Evolutionary conservation across 2,888 invertebrate genomes (phyloP).

Genomic region (Nezara viridula): DNA sequence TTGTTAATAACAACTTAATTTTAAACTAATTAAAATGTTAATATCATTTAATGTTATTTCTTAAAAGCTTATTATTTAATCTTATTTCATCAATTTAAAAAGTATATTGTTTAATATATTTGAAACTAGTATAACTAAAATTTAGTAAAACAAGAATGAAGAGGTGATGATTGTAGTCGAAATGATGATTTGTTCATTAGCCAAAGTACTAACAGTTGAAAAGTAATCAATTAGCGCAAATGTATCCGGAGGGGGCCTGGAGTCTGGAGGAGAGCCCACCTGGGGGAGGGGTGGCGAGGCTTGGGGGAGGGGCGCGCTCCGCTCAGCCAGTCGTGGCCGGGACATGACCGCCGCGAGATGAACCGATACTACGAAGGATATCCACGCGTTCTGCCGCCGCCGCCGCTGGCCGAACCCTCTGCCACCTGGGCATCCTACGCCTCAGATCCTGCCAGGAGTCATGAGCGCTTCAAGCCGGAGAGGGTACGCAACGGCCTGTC

Average conservation of each 20-base stretch:
- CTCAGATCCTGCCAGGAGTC: constrained; percentile 70
- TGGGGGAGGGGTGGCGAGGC: constrained; percentile 29
- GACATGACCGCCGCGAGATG: constrained; percentile 63
- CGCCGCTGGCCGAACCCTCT: constrained; percentile 67
- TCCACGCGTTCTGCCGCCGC: constrained; percentile 66
- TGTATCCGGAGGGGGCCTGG: not conserved
- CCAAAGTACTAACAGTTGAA: constrained; percentile 11
- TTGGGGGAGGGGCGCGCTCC: not conserved
- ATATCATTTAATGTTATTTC: no score
- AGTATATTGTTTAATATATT: not conserved
- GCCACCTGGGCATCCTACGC: constrained; percentile 67
- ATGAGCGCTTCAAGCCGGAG: constrained; percentile 80
- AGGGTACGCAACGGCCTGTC: constrained; percentile 72
- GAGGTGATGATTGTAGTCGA: not conserved
- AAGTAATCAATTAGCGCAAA: constrained; percentile 25
- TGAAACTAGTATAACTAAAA: not conserved
- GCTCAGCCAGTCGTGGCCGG: constrained; percentile 13
- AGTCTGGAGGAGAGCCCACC: not conserved
- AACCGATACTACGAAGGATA: constrained; percentile 67
- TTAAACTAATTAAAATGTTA: no score
- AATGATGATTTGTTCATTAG: constrained; percentile 8
- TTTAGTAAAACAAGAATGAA: not conserved
- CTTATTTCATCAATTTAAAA: no score
- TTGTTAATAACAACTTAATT: no score
- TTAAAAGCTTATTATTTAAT: no score